Percentiles rank a stretch among this genome's conserved stretches.
phyloP scores from a whole-genome alignment of 2,888 invertebrate genomes.

The Rhagonycha lutea region DNA sequence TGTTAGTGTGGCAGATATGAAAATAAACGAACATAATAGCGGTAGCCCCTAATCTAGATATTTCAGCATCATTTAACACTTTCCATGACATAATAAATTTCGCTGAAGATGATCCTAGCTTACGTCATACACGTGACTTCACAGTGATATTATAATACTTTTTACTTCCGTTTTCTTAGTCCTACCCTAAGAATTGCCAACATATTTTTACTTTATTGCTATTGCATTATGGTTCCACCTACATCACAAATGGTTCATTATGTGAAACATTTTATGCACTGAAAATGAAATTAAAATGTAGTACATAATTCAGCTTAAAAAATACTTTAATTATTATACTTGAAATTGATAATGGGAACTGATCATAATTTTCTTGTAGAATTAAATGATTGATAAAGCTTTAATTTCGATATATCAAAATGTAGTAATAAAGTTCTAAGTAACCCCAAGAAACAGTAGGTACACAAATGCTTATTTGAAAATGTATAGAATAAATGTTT shows the following conservation, averaged over 20 bases:
- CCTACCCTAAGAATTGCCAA: neutral
- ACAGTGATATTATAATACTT: conserved; percentile 26
- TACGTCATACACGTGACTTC: conserved; percentile 32
- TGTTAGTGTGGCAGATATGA: conserved; percentile 22
- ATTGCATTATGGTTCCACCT: neutral
- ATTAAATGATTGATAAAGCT: no score
- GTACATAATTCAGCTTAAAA: neutral
- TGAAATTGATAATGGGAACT: neutral
- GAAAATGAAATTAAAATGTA: neutral
- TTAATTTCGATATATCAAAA: no score
- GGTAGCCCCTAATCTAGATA: conserved; percentile 38
- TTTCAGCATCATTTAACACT: conserved; percentile 40
- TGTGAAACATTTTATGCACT: neutral
- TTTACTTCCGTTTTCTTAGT: conserved; percentile 17
- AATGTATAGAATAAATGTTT: no score
- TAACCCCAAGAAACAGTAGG: no score
- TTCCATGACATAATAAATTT: conserved; percentile 38
- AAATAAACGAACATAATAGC: conserved; percentile 31
- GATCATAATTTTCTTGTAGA: no score
- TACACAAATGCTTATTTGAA: no score
- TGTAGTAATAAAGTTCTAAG: no score
- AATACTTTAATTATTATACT: neutral
- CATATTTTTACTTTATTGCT: neutral
- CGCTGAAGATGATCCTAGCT: conserved; percentile 32
- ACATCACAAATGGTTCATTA: neutral